Evolutionary conservation across 2,113 vertebrate genomes (phyloP).

Genomic region (Falco punctatus): DNA sequence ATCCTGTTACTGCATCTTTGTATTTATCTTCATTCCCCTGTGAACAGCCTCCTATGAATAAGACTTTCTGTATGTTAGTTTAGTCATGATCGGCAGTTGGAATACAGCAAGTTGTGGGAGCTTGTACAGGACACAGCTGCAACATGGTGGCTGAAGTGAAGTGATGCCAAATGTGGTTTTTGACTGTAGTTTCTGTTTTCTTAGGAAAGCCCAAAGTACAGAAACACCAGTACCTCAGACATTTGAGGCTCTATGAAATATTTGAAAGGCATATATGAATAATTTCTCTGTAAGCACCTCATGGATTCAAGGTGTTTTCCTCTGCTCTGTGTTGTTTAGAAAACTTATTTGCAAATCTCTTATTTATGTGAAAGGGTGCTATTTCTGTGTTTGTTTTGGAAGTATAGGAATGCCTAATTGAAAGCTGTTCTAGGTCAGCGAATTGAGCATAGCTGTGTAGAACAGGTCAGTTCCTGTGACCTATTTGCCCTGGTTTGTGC

Average conservation of each 20-base stretch:
- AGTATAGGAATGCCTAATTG: constrained; percentile 30
- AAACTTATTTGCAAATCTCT: constrained; percentile 5
- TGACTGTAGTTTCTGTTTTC: background rate
- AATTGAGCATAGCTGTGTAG: background rate
- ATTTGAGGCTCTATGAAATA: background rate
- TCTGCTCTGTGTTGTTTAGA: background rate
- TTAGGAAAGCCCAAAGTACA: background rate
- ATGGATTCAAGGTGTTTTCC: background rate
- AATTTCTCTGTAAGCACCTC: background rate
- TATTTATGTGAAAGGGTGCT: background rate
- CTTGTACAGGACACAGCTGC: background rate
- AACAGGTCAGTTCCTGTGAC: constrained; percentile 17
- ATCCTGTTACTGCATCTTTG: constrained; percentile 23
- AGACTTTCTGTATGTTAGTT: background rate
- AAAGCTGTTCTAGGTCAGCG: constrained; percentile 26
- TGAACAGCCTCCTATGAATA: constrained; percentile 25
- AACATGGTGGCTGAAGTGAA: constrained; percentile 22
- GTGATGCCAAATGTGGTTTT: background rate
- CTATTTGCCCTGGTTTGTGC: constrained; percentile 22
- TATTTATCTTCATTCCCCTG: constrained; percentile 29
- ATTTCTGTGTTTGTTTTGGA: background rate
- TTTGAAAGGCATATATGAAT: background rate
- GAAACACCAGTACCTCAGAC: background rate
- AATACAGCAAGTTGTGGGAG: constrained; percentile 5
- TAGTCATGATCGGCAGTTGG: constrained; percentile 18